Conservation (phyloP, 2,888 invertebrate genomes). For the Trachelus iudaicus region DNA sequence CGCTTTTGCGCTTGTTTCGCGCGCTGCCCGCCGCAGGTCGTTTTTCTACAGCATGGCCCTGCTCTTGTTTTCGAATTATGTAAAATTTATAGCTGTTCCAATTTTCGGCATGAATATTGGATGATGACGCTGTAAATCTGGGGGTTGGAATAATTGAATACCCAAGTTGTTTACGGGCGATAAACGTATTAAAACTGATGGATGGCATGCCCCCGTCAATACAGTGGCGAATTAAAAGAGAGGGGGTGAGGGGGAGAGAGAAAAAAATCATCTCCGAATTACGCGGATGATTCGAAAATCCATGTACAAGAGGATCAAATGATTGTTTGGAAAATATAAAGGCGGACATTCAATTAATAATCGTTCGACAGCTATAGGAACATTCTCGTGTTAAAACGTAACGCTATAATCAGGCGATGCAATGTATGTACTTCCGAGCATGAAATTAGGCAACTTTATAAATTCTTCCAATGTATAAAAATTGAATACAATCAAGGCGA, state of each 20-base stretch:
- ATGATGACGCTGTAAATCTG: constrained; percentile 23
- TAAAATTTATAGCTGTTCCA: constrained; percentile 25
- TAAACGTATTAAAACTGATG: constrained; percentile 26
- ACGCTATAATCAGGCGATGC: background rate
- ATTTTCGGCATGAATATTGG: constrained; percentile 27
- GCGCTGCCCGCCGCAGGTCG: constrained; percentile 2
- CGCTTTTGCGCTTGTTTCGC: constrained; percentile 3
- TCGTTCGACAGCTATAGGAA: background rate
- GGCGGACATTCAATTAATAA: background rate
- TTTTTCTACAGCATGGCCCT: constrained; percentile 9
- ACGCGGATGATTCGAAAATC: background rate
- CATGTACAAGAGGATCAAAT: background rate
- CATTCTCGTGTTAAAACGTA: background rate
- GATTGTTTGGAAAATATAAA: background rate
- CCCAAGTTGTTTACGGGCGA: constrained; percentile 22
- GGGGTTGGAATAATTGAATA: constrained; percentile 22
- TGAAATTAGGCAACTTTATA: too few species aligned
- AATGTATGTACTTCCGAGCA: background rate
- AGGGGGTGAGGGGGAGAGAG: background rate
- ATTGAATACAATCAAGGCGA: constrained; percentile 42
- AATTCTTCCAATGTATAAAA: background rate
- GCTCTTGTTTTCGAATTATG: constrained; percentile 16
- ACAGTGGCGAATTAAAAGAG: background rate
- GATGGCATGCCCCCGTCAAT: constrained; percentile 15
- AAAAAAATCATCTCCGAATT: background rate